Conservation (phyloP, 2,113 vertebrate species). For the Octodon degus region DNA sequence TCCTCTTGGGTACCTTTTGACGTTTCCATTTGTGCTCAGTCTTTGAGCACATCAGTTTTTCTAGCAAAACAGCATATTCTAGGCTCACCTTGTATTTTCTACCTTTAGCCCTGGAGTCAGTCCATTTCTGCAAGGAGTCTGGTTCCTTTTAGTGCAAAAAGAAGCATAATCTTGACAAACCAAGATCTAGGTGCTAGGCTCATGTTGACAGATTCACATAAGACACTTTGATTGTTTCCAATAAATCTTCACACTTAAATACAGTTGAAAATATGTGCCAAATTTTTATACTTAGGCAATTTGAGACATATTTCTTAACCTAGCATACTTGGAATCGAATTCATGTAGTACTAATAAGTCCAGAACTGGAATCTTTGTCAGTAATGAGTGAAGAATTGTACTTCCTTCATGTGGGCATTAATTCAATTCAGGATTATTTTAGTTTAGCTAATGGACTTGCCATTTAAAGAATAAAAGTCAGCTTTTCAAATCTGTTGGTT, state of each 20-base stretch:
- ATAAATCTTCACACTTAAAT: not conserved
- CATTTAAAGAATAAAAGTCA: conserved; percentile 48
- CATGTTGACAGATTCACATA: not conserved
- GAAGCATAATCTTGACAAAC: not conserved
- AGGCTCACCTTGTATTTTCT: not conserved
- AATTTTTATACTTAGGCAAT: not conserved
- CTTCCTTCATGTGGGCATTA: not conserved
- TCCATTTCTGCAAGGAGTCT: not conserved
- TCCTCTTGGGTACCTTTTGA: not conserved
- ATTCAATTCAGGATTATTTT: conserved; percentile 52
- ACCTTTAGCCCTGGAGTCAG: not conserved
- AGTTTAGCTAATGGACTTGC: conserved; percentile 44
- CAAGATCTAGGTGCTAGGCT: not conserved
- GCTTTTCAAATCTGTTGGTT: conserved; percentile 44
- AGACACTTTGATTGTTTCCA: not conserved
- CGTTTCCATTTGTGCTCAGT: not conserved
- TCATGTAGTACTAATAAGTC: not conserved
- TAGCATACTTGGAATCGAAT: not conserved
- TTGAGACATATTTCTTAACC: not conserved
- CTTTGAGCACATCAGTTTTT: not conserved
- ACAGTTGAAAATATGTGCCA: not conserved
- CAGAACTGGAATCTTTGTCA: not conserved
- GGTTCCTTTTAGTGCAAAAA: not conserved
- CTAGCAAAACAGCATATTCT: not conserved
- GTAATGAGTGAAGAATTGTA: not conserved